Percentiles rank a stretch among this genome's conserved stretches.
These are phyloP conservation scores for Silurus glanis DNA, from an alignment of 2,113 vertebrate species.

Conservation along the genomic window DNA sequence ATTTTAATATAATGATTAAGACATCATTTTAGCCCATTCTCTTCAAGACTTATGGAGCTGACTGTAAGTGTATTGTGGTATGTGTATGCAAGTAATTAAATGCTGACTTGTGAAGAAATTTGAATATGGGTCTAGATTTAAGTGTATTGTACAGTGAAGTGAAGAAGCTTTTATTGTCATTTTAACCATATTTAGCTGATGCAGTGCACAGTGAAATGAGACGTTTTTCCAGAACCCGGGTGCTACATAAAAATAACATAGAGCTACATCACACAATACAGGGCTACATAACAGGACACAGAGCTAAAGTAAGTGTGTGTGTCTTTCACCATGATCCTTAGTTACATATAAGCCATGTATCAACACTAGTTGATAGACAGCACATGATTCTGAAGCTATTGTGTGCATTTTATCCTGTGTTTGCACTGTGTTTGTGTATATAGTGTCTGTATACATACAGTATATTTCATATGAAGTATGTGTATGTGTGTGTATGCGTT, in stretches of 20 bases:
- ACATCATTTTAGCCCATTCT: background rate
- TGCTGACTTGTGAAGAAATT: background rate
- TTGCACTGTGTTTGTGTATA: conserved; percentile 37
- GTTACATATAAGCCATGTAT: background rate
- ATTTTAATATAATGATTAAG: background rate
- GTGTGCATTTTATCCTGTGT: conserved; percentile 52
- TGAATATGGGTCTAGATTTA: too few species aligned
- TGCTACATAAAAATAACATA: too few species aligned
- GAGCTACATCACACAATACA: too few species aligned
- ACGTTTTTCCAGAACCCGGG: too few species aligned
- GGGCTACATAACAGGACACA: too few species aligned
- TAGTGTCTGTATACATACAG: conserved; percentile 16
- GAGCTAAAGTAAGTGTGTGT: background rate
- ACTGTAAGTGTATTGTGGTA: background rate
- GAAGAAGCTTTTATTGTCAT: too few species aligned
- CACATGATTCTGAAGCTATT: conserved; percentile 1
- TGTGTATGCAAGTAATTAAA: background rate
- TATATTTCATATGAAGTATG: background rate
- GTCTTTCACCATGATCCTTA: conserved; percentile 21
- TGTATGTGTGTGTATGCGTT: conserved; percentile 26
- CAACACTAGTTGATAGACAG: conserved; percentile 14
- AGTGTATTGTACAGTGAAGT: too few species aligned
- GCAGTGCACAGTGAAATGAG: too few species aligned
- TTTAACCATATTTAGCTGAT: too few species aligned
- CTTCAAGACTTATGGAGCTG: background rate